A percentile compares a stretch with the other conserved stretches of the same genome.
Evolutionary conservation across 92 coral and sea anemone genomes (phyloP).

Genomic region (Siderastrea radians): DNA sequence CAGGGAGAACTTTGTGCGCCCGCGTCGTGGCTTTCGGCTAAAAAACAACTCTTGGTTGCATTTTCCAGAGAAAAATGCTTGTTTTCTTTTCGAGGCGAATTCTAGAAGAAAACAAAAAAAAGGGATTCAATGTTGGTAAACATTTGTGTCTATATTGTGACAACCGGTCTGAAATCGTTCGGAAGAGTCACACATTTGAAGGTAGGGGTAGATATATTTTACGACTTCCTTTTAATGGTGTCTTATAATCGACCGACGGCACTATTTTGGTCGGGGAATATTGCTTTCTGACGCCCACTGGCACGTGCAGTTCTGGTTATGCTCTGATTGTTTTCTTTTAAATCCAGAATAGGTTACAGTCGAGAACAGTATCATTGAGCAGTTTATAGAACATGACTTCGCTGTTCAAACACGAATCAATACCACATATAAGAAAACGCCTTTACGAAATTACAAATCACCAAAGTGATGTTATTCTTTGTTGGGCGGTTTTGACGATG

Average conservation of each 20-base stretch:
- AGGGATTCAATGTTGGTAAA: slow-evolving; percentile 25
- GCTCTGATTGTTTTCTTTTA: slow-evolving; percentile 8
- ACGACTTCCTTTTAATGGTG: slow-evolving; percentile 37
- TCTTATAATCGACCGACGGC: slow-evolving; percentile 15
- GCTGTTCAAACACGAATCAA: slow-evolving; percentile 10
- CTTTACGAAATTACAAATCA: background rate
- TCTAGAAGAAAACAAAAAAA: slow-evolving; percentile 22
- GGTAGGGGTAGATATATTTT: slow-evolving; percentile 34
- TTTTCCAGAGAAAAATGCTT: slow-evolving; percentile 19
- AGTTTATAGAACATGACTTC: slow-evolving; percentile 27
- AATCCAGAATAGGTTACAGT: background rate
- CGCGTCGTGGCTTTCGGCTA: slow-evolving; percentile 87
- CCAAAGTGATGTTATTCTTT: slow-evolving; percentile 18
- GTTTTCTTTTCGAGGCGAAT: background rate
- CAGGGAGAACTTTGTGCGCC: slow-evolving; percentile 91
- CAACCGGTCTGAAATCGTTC: slow-evolving; percentile 22
- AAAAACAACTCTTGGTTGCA: slow-evolving; percentile 33
- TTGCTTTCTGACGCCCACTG: slow-evolving; percentile 18
- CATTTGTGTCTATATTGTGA: slow-evolving; percentile 20
- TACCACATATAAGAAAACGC: slow-evolving; percentile 12
- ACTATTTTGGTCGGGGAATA: slow-evolving; percentile 31
- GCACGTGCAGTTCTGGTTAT: slow-evolving; percentile 36
- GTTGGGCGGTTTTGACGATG: slow-evolving; percentile 9
- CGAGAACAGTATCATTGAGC: slow-evolving; percentile 4
- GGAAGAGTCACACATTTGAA: slow-evolving; percentile 24